Conservation (phyloP, 1,140 invertebrate genomes). For the Drosophila malerkotliana region DNA sequence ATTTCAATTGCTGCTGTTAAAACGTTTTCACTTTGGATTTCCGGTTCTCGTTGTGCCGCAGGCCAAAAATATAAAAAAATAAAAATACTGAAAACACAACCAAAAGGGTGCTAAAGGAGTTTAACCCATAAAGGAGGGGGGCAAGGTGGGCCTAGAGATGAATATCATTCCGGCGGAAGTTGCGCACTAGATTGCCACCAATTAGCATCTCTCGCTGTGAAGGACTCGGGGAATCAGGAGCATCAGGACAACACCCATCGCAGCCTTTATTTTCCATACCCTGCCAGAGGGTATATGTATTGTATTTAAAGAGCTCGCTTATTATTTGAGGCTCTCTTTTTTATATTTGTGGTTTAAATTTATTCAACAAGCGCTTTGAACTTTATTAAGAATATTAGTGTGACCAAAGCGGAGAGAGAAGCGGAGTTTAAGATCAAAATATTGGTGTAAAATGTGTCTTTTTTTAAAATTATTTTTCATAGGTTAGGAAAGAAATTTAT, state of each 20-base stretch:
- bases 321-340: background rate
- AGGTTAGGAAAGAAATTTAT: no score
- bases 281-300: background rate
- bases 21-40: slow-evolving; percentile 82
- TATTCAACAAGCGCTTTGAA: background rate
- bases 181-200: slow-evolving; percentile 71
- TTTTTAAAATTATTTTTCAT: no score
- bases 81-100: background rate
- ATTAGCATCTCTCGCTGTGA: slow-evolving; percentile 75
- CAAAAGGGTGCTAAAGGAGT: background rate
- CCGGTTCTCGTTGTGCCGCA: slow-evolving; percentile 55
- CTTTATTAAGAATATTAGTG: background rate
- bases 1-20: slow-evolving; percentile 78
- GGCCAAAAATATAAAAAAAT: slow-evolving; percentile 14
- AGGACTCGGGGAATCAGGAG: slow-evolving; percentile 16
- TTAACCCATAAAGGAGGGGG: slow-evolving; percentile 3
- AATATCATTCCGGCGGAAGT: slow-evolving; percentile 78
- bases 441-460: no score
- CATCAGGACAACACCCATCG: slow-evolving; percentile 18
- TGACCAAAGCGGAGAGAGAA: background rate
- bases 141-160: slow-evolving; percentile 27
- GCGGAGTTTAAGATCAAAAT: no score
- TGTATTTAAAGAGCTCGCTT: background rate
- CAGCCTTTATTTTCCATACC: slow-evolving; percentile 6
- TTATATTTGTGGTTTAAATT: background rate